phyloP scores from a whole-genome alignment of 1,140 invertebrate genomes.

The Anagrus nilaparvatae region DNA sequence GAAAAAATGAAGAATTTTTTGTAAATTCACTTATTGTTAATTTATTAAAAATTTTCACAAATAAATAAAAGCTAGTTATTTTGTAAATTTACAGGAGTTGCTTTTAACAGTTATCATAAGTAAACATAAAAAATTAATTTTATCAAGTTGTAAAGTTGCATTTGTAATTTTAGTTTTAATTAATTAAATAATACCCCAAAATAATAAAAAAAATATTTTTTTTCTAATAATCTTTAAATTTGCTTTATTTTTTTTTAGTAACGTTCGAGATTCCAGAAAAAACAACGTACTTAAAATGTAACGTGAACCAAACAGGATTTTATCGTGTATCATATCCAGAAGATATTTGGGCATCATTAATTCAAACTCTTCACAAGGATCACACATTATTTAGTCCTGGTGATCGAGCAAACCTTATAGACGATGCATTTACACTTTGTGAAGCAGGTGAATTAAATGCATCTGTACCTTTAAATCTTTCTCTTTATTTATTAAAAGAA shows the following conservation, averaged over 20 bases:
- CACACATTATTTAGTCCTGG: conserved; percentile 58
- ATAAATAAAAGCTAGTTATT: too few species aligned
- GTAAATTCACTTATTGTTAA: too few species aligned
- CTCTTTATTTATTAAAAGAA: conserved; percentile 61
- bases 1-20: too few species aligned
- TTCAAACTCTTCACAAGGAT: conserved; percentile 55
- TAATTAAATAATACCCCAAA: too few species aligned
- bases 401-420: conserved; percentile 64
- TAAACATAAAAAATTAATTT: too few species aligned
- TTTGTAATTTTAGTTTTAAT: too few species aligned
- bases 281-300: conserved; percentile 74
- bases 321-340: conserved; percentile 79
- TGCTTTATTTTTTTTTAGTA: conserved; percentile 39
- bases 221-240: too few species aligned
- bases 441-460: conserved; percentile 63
- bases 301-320: conserved; percentile 77
- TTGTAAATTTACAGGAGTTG: too few species aligned
- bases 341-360: conserved; percentile 64
- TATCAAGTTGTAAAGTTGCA: too few species aligned
- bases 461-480: conserved; percentile 54
- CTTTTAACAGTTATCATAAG: too few species aligned
- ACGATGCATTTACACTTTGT: conserved; percentile 67
- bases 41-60: too few species aligned
- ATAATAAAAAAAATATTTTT: too few species aligned
- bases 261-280: conserved; percentile 52